phyloP scores from a whole-genome alignment of 2,797 vertebrate genomes.

The Urophycis tenuis region DNA sequence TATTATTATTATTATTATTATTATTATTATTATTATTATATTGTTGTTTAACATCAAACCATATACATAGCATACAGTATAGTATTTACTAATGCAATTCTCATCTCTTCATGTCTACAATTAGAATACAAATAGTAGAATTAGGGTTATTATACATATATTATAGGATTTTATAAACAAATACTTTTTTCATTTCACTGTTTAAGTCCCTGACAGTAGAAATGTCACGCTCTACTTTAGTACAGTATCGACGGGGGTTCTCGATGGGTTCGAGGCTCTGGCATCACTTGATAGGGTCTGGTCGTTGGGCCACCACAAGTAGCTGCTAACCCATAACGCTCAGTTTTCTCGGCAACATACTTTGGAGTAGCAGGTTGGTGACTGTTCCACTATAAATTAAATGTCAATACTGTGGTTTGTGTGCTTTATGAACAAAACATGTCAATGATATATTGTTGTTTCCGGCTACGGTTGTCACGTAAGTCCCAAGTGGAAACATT shows the following conservation, averaged over 20 bases:
- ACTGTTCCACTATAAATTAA: slow-evolving; percentile 4
- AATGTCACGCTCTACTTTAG: background rate
- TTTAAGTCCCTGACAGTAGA: background rate
- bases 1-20: too few relatives aligned
- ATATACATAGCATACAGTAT: background rate
- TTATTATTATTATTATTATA: too few relatives aligned
- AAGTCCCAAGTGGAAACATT: background rate
- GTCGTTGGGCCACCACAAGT: slow-evolving; percentile 37
- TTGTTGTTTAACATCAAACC: background rate
- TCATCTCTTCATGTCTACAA: background rate
- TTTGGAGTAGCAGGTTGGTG: slow-evolving; percentile 59
- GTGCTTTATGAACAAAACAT: background rate
- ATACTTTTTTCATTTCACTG: background rate
- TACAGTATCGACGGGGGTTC: background rate
- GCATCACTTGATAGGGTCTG: slow-evolving; percentile 31
- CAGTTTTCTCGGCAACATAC: slow-evolving; percentile 34
- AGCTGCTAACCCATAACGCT: slow-evolving; percentile 25
- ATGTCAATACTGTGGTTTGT: background rate
- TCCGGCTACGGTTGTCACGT: background rate
- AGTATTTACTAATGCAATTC: too few relatives aligned
- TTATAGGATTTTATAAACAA: background rate
- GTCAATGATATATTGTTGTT: background rate
- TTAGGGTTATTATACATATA: background rate
- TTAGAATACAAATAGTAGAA: background rate
- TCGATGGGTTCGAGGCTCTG: slow-evolving; percentile 1